A percentile compares a stretch with the other conserved stretches of the same genome.
Conservation (phyloP, 2,113 vertebrate genomes). For the Cyprinodon tularosa region DNA sequence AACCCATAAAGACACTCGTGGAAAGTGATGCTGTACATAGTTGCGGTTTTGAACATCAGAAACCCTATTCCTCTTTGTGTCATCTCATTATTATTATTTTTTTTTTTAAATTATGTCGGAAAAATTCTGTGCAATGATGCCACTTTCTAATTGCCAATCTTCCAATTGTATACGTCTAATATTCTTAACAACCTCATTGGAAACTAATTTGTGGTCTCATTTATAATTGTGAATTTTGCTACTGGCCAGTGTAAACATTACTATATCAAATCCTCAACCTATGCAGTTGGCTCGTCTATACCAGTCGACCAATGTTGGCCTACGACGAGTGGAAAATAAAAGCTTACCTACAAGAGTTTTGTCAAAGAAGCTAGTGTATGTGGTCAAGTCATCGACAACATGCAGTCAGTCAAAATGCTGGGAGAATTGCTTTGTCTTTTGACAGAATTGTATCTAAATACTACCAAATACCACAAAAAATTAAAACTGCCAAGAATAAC, state of each 20-base stretch:
- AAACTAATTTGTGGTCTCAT: neutral
- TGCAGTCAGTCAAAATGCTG: neutral
- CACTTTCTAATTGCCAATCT: neutral
- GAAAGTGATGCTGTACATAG: too few species aligned
- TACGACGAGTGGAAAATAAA: neutral
- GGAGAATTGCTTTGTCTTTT: neutral
- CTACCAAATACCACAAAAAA: neutral
- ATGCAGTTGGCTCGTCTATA: neutral
- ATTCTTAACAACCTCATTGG: neutral
- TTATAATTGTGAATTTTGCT: neutral
- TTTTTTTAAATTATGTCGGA: too few species aligned
- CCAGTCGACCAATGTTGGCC: neutral
- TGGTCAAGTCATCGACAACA: neutral
- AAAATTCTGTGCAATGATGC: neutral
- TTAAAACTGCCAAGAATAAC: neutral
- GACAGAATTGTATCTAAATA: neutral
- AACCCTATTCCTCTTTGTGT: too few species aligned
- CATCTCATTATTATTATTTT: too few species aligned
- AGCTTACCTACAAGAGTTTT: neutral
- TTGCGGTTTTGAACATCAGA: too few species aligned
- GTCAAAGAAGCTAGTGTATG: neutral
- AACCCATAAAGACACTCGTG: too few species aligned
- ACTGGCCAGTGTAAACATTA: neutral
- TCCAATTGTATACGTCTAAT: neutral
- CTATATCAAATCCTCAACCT: neutral